Evolutionary conservation across 2,888 invertebrate genomes (phyloP).

Genomic region (Sinhomidia bicolor): DNA sequence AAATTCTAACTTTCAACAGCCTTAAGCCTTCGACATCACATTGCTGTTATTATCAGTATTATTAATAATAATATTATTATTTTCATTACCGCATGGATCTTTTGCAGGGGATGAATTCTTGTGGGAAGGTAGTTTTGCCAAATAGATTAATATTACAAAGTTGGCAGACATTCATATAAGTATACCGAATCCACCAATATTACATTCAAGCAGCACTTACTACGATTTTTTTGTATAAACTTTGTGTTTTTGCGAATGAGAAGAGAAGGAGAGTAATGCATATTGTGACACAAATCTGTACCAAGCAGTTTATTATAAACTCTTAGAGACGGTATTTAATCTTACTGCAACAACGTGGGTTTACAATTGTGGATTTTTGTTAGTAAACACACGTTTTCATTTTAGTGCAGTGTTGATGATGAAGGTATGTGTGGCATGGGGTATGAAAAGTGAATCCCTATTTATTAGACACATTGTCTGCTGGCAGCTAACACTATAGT

Average conservation of each 20-base stretch:
- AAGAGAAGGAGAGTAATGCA: slow-evolving; percentile 66
- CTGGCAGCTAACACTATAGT: slow-evolving; percentile 17
- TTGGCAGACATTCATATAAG: slow-evolving; percentile 63
- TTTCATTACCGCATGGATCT: slow-evolving; percentile 33
- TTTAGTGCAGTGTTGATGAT: neutral
- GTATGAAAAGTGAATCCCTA: neutral
- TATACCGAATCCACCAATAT: neutral
- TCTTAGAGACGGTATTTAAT: slow-evolving; percentile 16
- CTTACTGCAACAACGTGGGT: slow-evolving; percentile 39
- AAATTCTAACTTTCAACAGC: slow-evolving; percentile 49
- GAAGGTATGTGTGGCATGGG: too few relatives aligned
- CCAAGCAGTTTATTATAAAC: slow-evolving; percentile 30
- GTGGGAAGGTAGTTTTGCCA: slow-evolving; percentile 47
- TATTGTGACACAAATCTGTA: slow-evolving; percentile 63
- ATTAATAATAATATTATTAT: too few relatives aligned
- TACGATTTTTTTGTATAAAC: neutral
- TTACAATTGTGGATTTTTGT: too few relatives aligned
- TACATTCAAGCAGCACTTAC: neutral
- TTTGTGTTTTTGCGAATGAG: slow-evolving; percentile 43
- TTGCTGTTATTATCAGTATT: slow-evolving; percentile 26
- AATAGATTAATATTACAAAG: slow-evolving; percentile 45
- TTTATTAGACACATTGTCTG: slow-evolving; percentile 12
- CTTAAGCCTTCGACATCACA: slow-evolving; percentile 3
- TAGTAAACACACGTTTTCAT: neutral
- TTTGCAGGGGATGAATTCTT: neutral